Evolutionary conservation across 1,140 invertebrate genomes (phyloP).

Genomic region (Orius insidiosus): DNA sequence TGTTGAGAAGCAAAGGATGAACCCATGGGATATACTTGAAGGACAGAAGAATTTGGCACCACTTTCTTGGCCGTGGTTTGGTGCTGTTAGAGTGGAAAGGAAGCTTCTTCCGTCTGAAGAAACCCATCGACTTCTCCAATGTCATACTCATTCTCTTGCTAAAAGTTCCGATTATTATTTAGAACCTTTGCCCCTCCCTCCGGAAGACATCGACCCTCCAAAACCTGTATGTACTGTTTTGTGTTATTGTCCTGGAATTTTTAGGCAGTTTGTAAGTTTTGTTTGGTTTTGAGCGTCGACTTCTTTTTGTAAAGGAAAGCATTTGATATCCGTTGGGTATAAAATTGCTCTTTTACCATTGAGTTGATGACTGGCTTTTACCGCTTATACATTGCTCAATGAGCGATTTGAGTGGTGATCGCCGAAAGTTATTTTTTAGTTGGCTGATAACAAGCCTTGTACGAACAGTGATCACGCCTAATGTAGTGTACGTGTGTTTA

Average conservation of each 20-base stretch:
- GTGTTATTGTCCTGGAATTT: neutral
- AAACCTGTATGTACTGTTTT: conserved; percentile 36
- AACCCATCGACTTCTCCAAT: conserved; percentile 63
- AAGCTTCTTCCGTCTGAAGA: conserved; percentile 84
- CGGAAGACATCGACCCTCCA: conserved; percentile 79
- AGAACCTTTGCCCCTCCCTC: conserved; percentile 75
- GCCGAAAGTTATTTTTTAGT: conserved; percentile 1
- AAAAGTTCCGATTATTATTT: conserved; percentile 70
- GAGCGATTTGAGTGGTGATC: too few species aligned
- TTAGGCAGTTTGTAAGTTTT: neutral
- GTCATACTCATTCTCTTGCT: conserved; percentile 80
- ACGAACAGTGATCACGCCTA: conserved; percentile 20
- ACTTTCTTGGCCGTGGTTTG: conserved; percentile 90
- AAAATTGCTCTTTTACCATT: conserved; percentile 2
- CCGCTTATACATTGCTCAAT: too few species aligned
- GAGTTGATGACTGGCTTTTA: too few species aligned
- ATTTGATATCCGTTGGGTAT: conserved; percentile 1
- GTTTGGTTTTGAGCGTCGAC: neutral
- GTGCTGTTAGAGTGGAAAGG: conserved; percentile 79
- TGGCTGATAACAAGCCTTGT: conserved; percentile 2
- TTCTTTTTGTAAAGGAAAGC: neutral
- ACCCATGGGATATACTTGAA: conserved; percentile 92
- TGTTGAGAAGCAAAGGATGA: conserved; percentile 81
- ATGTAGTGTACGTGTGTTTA: conserved; percentile 26
- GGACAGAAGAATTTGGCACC: conserved; percentile 89